Conservation (phyloP, 2,888 invertebrate species). For the Seira sanloemensis region DNA sequence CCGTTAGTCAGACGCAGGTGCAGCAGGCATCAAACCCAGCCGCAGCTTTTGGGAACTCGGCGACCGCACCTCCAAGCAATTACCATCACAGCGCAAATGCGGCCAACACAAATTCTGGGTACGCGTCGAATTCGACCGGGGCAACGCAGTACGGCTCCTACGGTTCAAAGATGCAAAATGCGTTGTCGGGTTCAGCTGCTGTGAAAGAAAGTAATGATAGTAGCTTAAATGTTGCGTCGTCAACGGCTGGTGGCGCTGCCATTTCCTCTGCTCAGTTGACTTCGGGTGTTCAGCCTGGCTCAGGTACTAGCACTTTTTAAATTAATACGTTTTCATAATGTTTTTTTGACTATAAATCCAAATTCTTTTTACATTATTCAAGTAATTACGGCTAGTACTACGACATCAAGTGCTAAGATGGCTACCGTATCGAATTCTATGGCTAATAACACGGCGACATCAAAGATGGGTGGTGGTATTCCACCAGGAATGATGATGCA, state of each 20-base stretch:
- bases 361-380: slow-evolving; percentile 16
- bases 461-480: slow-evolving; percentile 68
- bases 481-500: slow-evolving; percentile 72
- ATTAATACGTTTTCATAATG: slow-evolving; percentile 1
- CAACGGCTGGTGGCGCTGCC: slow-evolving; percentile 65
- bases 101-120: slow-evolving; percentile 47
- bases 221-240: slow-evolving; percentile 64
- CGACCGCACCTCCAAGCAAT: slow-evolving; percentile 59
- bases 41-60: slow-evolving; percentile 51
- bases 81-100: slow-evolving; percentile 66
- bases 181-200: slow-evolving; percentile 48
- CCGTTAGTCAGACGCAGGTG: slow-evolving; percentile 48
- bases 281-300: slow-evolving; percentile 67
- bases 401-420: slow-evolving; percentile 69
- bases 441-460: slow-evolving; percentile 65
- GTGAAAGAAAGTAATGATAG: slow-evolving; percentile 69
- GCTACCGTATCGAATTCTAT: slow-evolving; percentile 68
- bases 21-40: slow-evolving; percentile 49
- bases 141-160: slow-evolving; percentile 69
- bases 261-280: slow-evolving; percentile 69
- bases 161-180: slow-evolving; percentile 64
- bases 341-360: neutral
- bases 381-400: slow-evolving; percentile 66
- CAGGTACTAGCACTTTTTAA: slow-evolving; percentile 66
- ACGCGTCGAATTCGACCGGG: slow-evolving; percentile 64